Evolutionary conservation across 1,140 invertebrate species (phyloP).

Genomic region (Drosophila mojavensis): DNA sequence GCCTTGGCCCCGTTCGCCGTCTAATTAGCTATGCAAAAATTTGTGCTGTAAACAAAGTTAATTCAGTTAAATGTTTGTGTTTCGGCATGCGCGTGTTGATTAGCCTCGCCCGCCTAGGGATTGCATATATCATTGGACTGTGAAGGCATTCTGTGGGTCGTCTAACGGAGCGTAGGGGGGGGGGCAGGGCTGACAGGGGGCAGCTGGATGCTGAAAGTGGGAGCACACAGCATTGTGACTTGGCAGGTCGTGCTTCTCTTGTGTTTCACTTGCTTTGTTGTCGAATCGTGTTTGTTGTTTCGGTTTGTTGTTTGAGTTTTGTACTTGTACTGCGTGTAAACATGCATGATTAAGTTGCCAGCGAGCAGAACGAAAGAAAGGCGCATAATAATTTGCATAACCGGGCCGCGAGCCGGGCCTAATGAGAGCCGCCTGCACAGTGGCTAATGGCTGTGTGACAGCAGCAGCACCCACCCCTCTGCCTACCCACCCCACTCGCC

Average conservation of each 20-base stretch:
- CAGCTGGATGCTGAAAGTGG: too few relatives aligned
- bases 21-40: constrained; percentile 82
- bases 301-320: constrained; percentile 69
- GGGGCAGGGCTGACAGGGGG: not conserved
- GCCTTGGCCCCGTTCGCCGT: constrained; percentile 33
- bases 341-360: constrained; percentile 78
- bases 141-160: not conserved
- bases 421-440: constrained; percentile 34
- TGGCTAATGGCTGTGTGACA: constrained; percentile 48
- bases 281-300: constrained; percentile 24
- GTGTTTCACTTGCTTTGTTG: constrained; percentile 60
- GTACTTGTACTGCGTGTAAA: constrained; percentile 71
- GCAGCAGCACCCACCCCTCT: not conserved
- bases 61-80: constrained; percentile 81
- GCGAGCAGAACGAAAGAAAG: constrained; percentile 40
- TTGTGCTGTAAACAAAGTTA: constrained; percentile 71
- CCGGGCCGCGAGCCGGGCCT: constrained; percentile 28
- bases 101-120: constrained; percentile 40
- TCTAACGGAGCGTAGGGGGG: too few relatives aligned
- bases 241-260: constrained; percentile 3
- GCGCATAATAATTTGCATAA: constrained; percentile 62
- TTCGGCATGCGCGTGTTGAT: constrained; percentile 71
- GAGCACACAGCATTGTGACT: too few relatives aligned
- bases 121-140: constrained; percentile 23
- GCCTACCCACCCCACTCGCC: not conserved